A percentile compares a stretch with the other conserved stretches of the same genome.
phyloP scores from a whole-genome alignment of 2,888 invertebrate genomes.

The Lagria hirta region DNA sequence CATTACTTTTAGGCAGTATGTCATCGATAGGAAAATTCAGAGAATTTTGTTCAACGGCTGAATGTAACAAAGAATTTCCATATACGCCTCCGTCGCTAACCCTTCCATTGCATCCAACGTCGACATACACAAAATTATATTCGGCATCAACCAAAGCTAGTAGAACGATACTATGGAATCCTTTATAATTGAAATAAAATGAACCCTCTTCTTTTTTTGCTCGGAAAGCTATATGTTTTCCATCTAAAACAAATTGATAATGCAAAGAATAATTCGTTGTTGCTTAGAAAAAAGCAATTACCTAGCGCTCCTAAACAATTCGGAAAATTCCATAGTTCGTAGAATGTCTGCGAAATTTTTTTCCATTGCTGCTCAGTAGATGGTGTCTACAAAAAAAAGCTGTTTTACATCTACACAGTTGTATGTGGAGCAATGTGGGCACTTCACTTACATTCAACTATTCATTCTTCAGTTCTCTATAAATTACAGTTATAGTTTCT shows the following conservation, averaged over 20 bases:
- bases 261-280: constrained; percentile 1
- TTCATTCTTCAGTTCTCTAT: constrained; percentile 7
- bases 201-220: constrained; percentile 13
- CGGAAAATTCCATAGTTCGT: constrained; percentile 15
- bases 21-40: constrained; percentile 16
- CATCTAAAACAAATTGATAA: constrained; percentile 13
- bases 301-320: constrained; percentile 16
- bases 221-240: constrained; percentile 20
- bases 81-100: constrained; percentile 16
- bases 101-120: constrained; percentile 17
- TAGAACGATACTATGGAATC: constrained; percentile 15
- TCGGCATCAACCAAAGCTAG: constrained; percentile 17
- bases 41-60: constrained; percentile 7
- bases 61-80: constrained; percentile 1
- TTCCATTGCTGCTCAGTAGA: constrained; percentile 3
- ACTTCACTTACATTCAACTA: constrained; percentile 4
- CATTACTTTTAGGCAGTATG: constrained; percentile 3
- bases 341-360: constrained; percentile 8
- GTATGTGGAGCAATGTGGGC: too few relatives aligned
- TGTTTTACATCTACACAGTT: neutral
- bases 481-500: constrained; percentile 10
- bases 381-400: constrained; percentile 7
- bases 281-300: neutral
- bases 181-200: constrained; percentile 18
- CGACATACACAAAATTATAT: constrained; percentile 18